Evolutionary conservation across 2,113 vertebrate species (phyloP).

Genomic region (Ctenodactylus gundi): DNA sequence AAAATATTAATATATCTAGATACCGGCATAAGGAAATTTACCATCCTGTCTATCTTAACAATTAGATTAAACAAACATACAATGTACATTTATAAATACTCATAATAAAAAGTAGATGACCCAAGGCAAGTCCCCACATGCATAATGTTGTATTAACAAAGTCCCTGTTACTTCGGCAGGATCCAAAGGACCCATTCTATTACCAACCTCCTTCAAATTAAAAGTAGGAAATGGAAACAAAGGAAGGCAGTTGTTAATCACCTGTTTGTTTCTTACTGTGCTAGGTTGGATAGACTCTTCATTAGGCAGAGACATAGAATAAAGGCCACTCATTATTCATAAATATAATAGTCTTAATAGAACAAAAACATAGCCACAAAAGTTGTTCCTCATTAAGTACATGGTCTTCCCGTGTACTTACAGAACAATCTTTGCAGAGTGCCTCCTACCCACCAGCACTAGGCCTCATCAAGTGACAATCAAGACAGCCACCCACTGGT

Average conservation of each 20-base stretch:
- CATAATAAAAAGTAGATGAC: background rate
- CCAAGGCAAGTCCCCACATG: background rate
- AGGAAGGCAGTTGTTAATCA: background rate
- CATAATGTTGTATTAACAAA: background rate
- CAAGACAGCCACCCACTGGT: accelerated
- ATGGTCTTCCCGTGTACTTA: background rate
- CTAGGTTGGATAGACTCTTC: background rate
- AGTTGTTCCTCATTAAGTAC: background rate
- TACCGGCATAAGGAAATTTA: background rate
- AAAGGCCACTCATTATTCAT: background rate
- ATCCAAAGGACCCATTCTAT: background rate
- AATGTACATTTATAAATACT: background rate
- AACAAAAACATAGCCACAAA: background rate
- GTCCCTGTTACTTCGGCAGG: background rate
- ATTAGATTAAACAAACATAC: background rate
- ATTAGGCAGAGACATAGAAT: background rate
- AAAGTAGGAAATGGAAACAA: background rate
- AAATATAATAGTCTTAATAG: background rate
- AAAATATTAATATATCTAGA: background rate
- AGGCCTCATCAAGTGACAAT: accelerated
- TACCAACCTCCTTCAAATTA: background rate
- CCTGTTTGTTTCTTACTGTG: background rate
- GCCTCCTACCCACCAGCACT: background rate
- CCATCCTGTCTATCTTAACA: background rate
- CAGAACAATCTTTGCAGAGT: background rate